Conservation (phyloP, 2,797 vertebrate species). For the Enteromius radiatus region DNA sequence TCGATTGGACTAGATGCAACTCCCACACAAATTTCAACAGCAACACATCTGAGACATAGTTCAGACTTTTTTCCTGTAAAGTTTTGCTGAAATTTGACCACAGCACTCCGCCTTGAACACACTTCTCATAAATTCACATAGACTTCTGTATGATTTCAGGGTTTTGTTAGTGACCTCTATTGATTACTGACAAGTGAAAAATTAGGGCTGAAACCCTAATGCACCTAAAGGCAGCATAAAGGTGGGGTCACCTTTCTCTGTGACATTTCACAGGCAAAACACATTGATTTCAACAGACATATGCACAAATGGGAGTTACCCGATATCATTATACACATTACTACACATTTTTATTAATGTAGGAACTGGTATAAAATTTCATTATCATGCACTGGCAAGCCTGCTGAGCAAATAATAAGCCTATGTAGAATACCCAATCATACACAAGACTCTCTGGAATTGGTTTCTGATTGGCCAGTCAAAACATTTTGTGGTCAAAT, state of each 20-base stretch:
- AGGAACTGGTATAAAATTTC: background rate
- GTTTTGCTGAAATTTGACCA: background rate
- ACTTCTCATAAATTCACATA: background rate
- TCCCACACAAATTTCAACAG: background rate
- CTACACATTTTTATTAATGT: background rate
- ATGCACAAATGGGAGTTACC: no score
- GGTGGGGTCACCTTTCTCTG: background rate
- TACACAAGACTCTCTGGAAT: background rate
- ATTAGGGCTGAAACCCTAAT: background rate
- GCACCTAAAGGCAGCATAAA: background rate
- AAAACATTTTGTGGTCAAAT: background rate
- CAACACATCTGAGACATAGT: background rate
- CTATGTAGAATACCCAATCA: background rate
- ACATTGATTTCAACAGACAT: background rate
- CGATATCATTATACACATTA: background rate
- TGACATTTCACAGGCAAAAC: background rate
- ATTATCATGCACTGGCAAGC: background rate
- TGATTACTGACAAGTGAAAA: background rate
- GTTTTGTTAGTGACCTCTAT: background rate
- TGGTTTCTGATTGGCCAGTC: background rate
- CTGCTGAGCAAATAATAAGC: no score
- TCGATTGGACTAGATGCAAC: rapidly evolving
- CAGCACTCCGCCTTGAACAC: background rate
- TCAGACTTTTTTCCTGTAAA: background rate
- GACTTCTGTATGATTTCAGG: background rate